phyloP scores from a whole-genome alignment of 2,888 invertebrate genomes.

The Cheilosia vulpina region DNA sequence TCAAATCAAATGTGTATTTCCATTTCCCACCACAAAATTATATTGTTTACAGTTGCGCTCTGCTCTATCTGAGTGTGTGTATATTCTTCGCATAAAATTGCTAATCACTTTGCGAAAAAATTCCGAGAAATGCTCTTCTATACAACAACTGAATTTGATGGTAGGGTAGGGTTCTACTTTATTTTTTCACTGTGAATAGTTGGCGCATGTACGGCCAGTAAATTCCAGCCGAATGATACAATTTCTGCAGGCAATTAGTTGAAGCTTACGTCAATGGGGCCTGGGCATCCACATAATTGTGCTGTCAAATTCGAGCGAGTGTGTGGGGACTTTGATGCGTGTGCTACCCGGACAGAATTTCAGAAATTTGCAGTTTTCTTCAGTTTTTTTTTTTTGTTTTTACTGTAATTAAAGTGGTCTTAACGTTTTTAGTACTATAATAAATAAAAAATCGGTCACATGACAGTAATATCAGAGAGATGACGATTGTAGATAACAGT shows the following conservation, averaged over 20 bases:
- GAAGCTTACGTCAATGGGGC: slow-evolving; percentile 51
- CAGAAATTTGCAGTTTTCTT: no score
- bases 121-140: slow-evolving; percentile 23
- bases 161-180: no score
- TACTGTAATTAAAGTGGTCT: neutral
- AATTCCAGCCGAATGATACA: slow-evolving; percentile 54
- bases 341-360: no score
- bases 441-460: slow-evolving; percentile 14
- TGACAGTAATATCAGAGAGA: slow-evolving; percentile 15
- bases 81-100: slow-evolving; percentile 48
- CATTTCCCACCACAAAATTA: neutral
- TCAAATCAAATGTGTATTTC: slow-evolving; percentile 14
- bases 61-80: slow-evolving; percentile 7
- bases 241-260: slow-evolving; percentile 49
- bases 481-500: slow-evolving; percentile 33
- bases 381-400: no score
- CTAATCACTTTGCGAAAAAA: slow-evolving; percentile 41
- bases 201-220: slow-evolving; percentile 24
- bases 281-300: neutral
- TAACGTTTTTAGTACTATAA: neutral
- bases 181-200: neutral
- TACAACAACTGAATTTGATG: neutral
- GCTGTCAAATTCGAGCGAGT: no score
- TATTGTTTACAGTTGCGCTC: slow-evolving; percentile 29
- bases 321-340: no score